phyloP scores from a whole-genome alignment of 2,113 vertebrate genomes.

The Nipponia nippon region DNA sequence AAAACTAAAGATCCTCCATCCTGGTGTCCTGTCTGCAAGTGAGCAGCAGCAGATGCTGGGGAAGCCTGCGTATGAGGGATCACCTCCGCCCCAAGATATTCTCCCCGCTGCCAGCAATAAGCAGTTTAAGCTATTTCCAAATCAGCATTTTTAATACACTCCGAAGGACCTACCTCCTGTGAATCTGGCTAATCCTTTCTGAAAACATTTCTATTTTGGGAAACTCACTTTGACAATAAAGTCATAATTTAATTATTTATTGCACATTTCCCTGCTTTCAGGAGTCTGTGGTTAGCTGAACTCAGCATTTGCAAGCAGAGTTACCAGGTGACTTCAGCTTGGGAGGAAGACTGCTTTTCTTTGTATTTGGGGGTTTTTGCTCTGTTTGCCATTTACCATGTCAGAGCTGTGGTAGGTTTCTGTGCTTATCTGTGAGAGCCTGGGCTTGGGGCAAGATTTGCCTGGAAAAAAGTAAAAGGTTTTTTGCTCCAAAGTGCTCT shows the following conservation, averaged over 20 bases:
- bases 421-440: not conserved
- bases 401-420: not conserved
- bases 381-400: not conserved
- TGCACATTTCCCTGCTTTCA: not conserved
- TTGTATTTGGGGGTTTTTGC: rapidly evolving
- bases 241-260: not conserved
- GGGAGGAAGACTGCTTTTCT: not conserved
- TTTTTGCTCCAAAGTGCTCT: not conserved
- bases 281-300: not conserved
- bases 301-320: not conserved
- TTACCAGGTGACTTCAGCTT: not conserved
- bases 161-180: not conserved
- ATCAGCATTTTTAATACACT: not conserved
- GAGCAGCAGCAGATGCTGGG: not conserved
- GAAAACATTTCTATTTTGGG: not conserved
- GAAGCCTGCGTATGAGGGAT: rapidly evolving
- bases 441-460: not conserved
- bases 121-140: not conserved
- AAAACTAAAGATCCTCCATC: not conserved
- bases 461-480: not conserved
- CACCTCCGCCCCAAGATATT: not conserved
- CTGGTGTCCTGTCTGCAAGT: not conserved
- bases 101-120: not conserved
- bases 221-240: not conserved
- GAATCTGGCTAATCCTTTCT: not conserved